Conservation (phyloP, 1,140 invertebrate species). For the Zaprionus davidi region DNA sequence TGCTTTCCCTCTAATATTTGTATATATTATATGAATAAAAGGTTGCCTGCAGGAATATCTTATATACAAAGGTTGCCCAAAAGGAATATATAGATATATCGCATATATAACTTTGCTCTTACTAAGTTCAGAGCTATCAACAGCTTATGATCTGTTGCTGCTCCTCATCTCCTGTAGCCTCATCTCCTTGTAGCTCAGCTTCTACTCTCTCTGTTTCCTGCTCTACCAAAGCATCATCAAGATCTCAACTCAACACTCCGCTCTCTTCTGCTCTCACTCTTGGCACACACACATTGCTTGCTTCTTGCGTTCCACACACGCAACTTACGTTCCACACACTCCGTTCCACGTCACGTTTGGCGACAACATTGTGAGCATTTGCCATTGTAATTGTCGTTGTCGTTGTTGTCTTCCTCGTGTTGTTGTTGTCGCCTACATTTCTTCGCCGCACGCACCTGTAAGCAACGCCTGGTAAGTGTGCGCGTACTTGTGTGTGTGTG, state of each 20-base stretch:
- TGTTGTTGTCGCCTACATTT: conserved; percentile 62
- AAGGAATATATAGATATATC: neutral
- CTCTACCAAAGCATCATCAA: neutral
- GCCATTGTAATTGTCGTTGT: conserved; percentile 59
- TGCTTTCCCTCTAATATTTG: no score
- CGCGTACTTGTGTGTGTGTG: conserved; percentile 15
- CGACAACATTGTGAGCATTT: conserved; percentile 51
- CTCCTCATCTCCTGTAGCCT: neutral
- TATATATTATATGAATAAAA: no score
- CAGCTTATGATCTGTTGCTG: neutral
- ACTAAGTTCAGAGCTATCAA: neutral
- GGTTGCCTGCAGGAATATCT: neutral
- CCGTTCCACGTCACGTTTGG: conserved; percentile 63
- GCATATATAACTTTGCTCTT: neutral
- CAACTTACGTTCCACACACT: conserved; percentile 29
- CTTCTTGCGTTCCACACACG: conserved; percentile 6
- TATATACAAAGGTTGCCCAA: neutral
- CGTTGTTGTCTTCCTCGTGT: conserved; percentile 32
- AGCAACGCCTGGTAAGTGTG: conserved; percentile 29
- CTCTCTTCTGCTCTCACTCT: conserved; percentile 1
- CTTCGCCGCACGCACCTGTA: conserved; percentile 62
- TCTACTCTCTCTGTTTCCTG: neutral
- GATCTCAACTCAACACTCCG: neutral
- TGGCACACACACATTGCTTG: conserved; percentile 1
- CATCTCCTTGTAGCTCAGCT: neutral